Base-by-base conservation (phyloP, 2,888 invertebrate species). In the Callimorpha dominula region DNA sequence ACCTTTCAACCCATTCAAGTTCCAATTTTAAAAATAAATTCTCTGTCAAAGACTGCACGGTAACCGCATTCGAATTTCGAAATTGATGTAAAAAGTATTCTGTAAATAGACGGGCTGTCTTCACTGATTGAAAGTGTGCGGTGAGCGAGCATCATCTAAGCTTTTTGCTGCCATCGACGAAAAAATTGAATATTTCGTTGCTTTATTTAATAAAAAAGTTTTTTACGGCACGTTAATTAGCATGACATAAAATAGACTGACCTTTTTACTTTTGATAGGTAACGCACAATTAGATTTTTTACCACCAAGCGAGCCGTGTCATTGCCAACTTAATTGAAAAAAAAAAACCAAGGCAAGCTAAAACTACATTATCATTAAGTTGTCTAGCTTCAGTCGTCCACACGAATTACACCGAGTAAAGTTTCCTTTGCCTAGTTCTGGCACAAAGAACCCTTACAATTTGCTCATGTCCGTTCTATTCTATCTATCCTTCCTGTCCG, bases 21-120 rank as follows among this genome's bases (percentile, higher is more conserved):
- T 74, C 60, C 68, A 73, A 73, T 78, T 76, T 78, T 65, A 71
- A 79, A 81, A 80, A 72, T 75, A 78, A 77, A 81, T 77, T 78
- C 70, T 43, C 70, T 69, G 65, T 77, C 78, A 71, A 71, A 78
- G 75, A 74, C 75, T 54, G 68, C 49, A 54, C 73, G 63, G 67
- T 63, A 77, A 76, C 78, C 69, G 74, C 74, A 75, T 83, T 81
- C 78, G 76, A 82, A 75, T 78, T 80, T 81, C 71, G 73, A 83
- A 80, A 85, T 78, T 76, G 78, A 80, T 75, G 74, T 65, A 78
- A 83, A 81, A 79, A 71, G 65, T 70, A 73, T 81, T 79, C 70
- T 77, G 74, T 77, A 79, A 78, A 79, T 65, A 74, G 77, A 78
- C 76, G 72, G 78, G 73, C 73, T 69, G 76, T 57, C 81, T 78